These are phyloP conservation scores for Aphaenogaster rudis DNA, from an alignment of 1,140 invertebrate species.

Conservation along the genomic window DNA sequence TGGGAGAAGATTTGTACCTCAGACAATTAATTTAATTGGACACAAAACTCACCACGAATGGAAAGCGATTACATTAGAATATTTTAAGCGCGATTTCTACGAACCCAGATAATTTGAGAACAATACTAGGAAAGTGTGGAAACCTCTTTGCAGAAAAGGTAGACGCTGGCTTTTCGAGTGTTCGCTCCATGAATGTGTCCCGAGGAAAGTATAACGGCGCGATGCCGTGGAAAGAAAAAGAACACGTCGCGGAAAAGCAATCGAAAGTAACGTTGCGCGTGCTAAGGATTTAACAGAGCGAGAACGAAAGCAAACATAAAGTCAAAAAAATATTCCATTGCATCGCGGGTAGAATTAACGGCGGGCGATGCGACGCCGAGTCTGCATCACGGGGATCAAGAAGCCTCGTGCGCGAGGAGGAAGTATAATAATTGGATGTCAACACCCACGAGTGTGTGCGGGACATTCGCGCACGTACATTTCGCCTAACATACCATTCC, in stretches of 20 bases:
- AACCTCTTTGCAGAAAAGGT: not conserved
- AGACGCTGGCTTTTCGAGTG: not conserved
- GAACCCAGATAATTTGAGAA: constrained; percentile 1
- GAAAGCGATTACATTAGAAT: constrained; percentile 47
- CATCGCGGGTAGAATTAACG: constrained; percentile 15
- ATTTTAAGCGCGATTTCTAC: constrained; percentile 44
- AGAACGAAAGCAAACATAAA: constrained; percentile 53
- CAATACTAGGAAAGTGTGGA: constrained; percentile 16
- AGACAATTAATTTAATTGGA: constrained; percentile 29
- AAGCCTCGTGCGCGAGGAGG: constrained; percentile 28
- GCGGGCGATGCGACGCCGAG: not conserved
- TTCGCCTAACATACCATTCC: constrained; percentile 51
- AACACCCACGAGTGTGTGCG: constrained; percentile 43
- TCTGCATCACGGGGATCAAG: not conserved
- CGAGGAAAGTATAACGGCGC: constrained; percentile 31
- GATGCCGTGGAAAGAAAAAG: not conserved
- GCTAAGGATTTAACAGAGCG: constrained; percentile 55
- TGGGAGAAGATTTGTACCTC: not conserved
- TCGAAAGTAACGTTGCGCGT: constrained; percentile 40
- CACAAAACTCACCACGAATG: not conserved
- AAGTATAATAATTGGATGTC: constrained; percentile 69
- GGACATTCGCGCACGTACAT: constrained; percentile 52
- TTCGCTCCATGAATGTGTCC: not conserved
- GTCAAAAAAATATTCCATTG: constrained; percentile 43
- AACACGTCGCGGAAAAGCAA: constrained; percentile 32